Evolutionary conservation across 2,797 vertebrate genomes (phyloP).

Genomic region (Jordanella pulchra): DNA sequence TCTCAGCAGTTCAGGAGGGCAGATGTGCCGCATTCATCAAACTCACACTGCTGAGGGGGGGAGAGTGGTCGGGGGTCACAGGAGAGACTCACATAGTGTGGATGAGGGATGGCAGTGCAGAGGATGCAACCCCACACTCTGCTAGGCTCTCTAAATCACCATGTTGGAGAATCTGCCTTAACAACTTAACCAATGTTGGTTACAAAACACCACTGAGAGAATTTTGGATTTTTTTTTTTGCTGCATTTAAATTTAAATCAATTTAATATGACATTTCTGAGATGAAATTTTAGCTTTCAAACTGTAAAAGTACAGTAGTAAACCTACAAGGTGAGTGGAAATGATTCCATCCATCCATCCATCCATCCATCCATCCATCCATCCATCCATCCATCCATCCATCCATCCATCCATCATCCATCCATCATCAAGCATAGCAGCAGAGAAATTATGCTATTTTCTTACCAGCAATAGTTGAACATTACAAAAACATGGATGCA

Average conservation of each 20-base stretch:
- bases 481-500: background rate
- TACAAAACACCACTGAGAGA: background rate
- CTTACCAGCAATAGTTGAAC: background rate
- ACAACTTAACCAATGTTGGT: background rate
- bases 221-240: background rate
- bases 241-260: background rate
- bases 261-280: background rate
- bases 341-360: too few relatives aligned
- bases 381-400: too few relatives aligned
- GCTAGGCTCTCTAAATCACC: constrained; percentile 64
- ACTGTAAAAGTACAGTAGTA: background rate
- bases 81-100: constrained; percentile 87
- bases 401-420: too few relatives aligned
- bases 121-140: constrained; percentile 77
- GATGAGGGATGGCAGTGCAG: constrained; percentile 85
- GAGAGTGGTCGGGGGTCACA: constrained; percentile 70
- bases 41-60: constrained; percentile 73
- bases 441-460: background rate
- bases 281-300: background rate
- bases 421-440: background rate
- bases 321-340: background rate
- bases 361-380: too few relatives aligned
- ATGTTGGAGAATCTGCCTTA: constrained; percentile 14
- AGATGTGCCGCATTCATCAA: constrained; percentile 92
- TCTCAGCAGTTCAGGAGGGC: constrained; percentile 87